Evolutionary conservation across 2,113 vertebrate species (phyloP), one percentile per base, ranked within the genome.

Genomic region (Semnornis frantzii): DNA sequence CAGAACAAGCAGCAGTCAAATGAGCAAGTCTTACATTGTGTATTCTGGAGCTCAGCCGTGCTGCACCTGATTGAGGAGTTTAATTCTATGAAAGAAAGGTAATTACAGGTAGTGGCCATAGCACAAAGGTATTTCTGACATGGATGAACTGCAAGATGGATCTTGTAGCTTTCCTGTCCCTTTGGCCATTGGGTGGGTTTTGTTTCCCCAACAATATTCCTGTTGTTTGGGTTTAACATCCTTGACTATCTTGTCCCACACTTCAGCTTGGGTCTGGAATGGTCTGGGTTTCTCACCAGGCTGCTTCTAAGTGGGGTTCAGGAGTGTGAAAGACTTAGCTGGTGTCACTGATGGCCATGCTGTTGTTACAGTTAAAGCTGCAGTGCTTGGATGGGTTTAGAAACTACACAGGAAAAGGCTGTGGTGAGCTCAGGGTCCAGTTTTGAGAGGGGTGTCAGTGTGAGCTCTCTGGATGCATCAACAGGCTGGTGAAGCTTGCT

Each of bases 321-420:
- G 87, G 42, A 39, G 4, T 1, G 3, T 27, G 65, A 82, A 46
- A 18, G 65, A 27, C 44, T 63, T 54, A 6, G 3, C 3, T 1
- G 28, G 23, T 15, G 1, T 39, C 62, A 8, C 19, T 1, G 23
- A n/a, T 31, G 25, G 76, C 44, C 15, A 1, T 0, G 0, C 50
- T 28, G 55, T 33, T 48, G 12, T 15, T 48, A 42, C 46, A 27
- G 48, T 39, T 59, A 11, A 50, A 50, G 19, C 54, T 59, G 21
- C 63, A 78, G 18, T 63, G 50, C 54, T 65, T 16, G 2, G 5
- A 5, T 8, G 57, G 16, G 58, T 78, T 76, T 58, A 10, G 76
- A 39, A 70, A 30, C 11, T 16, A 17, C 2, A 5, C 25, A 27
- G 10, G 10, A 57, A 10, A 79, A 19, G 5, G 4, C 23, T 4